A percentile compares a stretch with the other conserved stretches of the same genome.
Evolutionary conservation across 2,888 invertebrate genomes (phyloP).

Genomic region (Campoletis raptor): DNA sequence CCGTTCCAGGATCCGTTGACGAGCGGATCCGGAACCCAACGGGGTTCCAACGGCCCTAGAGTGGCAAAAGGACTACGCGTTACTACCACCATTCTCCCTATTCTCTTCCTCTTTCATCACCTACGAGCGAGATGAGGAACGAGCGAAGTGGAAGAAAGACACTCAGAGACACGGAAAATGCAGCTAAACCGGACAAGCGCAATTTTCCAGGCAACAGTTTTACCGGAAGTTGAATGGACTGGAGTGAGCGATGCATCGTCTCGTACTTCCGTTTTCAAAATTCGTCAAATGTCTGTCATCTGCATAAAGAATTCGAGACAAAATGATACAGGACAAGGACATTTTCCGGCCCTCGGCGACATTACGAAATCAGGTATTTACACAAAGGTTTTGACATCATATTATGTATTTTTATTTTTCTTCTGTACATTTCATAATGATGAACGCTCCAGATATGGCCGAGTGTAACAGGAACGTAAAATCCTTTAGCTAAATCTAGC

Average conservation of each 20-base stretch:
- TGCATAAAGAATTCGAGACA: slow-evolving; percentile 20
- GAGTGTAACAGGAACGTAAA: slow-evolving; percentile 40
- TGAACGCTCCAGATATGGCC: neutral
- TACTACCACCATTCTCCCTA: slow-evolving; percentile 38
- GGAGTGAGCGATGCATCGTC: slow-evolving; percentile 71
- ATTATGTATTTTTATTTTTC: neutral
- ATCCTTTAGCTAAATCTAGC: slow-evolving; percentile 35
- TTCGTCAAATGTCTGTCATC: slow-evolving; percentile 67
- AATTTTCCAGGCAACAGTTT: slow-evolving; percentile 76
- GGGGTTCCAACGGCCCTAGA: slow-evolving; percentile 67
- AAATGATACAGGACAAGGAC: slow-evolving; percentile 8
- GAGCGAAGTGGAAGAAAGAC: slow-evolving; percentile 63
- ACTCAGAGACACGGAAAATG: slow-evolving; percentile 74
- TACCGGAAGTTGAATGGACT: slow-evolving; percentile 70
- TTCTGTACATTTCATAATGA: neutral
- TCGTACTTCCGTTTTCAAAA: slow-evolving; percentile 76
- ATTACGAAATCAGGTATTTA: slow-evolving; percentile 45
- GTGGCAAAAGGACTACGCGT: slow-evolving; percentile 63
- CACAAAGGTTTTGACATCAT: slow-evolving; percentile 10
- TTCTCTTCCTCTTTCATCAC: slow-evolving; percentile 3
- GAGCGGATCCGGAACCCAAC: slow-evolving; percentile 70
- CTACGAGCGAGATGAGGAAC: slow-evolving; percentile 13
- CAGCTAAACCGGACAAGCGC: slow-evolving; percentile 75
- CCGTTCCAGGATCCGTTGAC: slow-evolving; percentile 69
- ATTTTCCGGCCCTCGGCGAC: slow-evolving; percentile 1